Conservation (phyloP, 2,113 vertebrate genomes). For the Upupa epops region DNA sequence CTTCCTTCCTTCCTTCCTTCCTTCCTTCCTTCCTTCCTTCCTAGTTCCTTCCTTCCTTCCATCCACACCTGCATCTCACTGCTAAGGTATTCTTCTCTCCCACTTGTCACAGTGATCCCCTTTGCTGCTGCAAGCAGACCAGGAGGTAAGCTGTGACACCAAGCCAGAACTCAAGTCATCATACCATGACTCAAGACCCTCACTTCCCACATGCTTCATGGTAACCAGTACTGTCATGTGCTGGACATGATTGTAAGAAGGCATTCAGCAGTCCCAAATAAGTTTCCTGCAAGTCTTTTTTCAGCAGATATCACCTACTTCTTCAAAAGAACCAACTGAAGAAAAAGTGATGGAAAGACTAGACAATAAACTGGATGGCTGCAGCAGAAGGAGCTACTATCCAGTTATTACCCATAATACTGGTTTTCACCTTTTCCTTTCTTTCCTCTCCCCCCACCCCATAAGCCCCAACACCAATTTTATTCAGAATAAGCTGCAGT, state of each 20-base stretch:
- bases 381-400: not conserved
- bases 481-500: not conserved
- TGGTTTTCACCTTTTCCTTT: not conserved
- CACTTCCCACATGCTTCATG: fast-evolving
- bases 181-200: not conserved
- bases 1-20: not conserved
- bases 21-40: not conserved
- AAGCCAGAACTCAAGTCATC: too few species aligned
- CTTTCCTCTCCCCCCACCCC: not conserved
- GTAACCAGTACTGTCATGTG: not conserved
- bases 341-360: not conserved
- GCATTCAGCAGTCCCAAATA: not conserved
- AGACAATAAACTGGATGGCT: not conserved
- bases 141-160: not conserved
- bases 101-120: fast-evolving
- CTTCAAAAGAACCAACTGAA: not conserved
- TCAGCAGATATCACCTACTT: not conserved
- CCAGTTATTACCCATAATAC: not conserved
- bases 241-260: not conserved
- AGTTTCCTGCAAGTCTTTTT: not conserved
- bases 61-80: not conserved
- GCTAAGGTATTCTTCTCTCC: not conserved
- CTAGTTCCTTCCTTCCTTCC: not conserved
- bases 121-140: not conserved
- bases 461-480: not conserved